These are phyloP conservation scores for Baronia brevicornis DNA, from an alignment of 2,888 invertebrate genomes.

Conservation along the genomic window DNA sequence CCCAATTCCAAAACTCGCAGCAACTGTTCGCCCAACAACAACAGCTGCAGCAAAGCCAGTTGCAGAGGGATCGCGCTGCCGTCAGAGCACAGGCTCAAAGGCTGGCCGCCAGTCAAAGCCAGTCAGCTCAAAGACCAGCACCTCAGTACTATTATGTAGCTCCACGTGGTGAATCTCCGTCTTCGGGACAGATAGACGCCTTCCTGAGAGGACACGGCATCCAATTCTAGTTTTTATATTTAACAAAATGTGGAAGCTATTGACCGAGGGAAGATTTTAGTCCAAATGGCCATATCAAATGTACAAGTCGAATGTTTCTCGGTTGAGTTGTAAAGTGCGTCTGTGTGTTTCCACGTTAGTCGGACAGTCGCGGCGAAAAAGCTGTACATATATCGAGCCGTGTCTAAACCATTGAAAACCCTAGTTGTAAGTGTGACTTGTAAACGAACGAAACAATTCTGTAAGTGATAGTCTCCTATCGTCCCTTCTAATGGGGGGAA, in stretches of 20 bases:
- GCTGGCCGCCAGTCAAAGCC: constrained; percentile 42
- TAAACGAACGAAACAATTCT: constrained; percentile 36
- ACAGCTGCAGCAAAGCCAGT: constrained; percentile 79
- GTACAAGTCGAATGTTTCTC: constrained; percentile 32
- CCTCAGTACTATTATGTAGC: constrained; percentile 78
- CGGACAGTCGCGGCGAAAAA: constrained; percentile 41
- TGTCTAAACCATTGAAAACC: constrained; percentile 50
- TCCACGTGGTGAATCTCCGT: constrained; percentile 63
- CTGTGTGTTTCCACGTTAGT: constrained; percentile 30
- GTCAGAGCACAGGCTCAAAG: constrained; percentile 68
- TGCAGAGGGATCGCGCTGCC: constrained; percentile 76
- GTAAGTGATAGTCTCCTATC: constrained; percentile 44
- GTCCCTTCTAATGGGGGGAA: constrained; percentile 29
- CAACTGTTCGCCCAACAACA: constrained; percentile 80
- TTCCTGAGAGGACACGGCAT: constrained; percentile 84
- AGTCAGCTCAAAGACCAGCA: constrained; percentile 45
- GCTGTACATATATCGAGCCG: constrained; percentile 57
- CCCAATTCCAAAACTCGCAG: constrained; percentile 77
- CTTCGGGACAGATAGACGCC: constrained; percentile 85
- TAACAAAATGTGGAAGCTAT: constrained; percentile 26
- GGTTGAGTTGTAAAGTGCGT: constrained; percentile 42
- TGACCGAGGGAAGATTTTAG: constrained; percentile 22
- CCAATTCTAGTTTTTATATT: constrained; percentile 67
- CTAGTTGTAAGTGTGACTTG: constrained; percentile 51
- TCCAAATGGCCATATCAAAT: constrained; percentile 45